Evolutionary conservation across 2,113 vertebrate genomes (phyloP).

Genomic region (Calidris pugnax): DNA sequence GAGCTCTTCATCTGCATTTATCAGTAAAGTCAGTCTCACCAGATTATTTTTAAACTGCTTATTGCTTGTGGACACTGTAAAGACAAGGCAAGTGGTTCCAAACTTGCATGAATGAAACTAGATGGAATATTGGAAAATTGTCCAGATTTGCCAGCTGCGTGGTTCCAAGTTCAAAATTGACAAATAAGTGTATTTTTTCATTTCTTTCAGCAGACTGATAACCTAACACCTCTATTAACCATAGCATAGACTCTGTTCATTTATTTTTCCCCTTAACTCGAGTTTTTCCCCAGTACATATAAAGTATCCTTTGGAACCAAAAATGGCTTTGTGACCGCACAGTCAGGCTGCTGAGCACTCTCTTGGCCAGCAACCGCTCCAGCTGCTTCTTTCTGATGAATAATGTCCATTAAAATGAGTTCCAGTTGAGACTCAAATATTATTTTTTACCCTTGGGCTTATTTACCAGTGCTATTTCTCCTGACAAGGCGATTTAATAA

Average conservation of each 20-base stretch:
- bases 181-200: not conserved
- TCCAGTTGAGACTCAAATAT: not conserved
- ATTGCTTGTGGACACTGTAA: not conserved
- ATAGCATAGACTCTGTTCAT: not conserved
- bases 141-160: not conserved
- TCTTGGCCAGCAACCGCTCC: not conserved
- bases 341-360: not conserved
- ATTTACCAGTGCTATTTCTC: not conserved
- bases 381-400: not conserved
- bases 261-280: not conserved
- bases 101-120: slow-evolving; percentile 35
- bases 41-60: not conserved
- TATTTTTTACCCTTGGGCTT: not conserved
- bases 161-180: not conserved
- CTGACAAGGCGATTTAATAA: not conserved
- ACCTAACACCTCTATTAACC: not conserved
- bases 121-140: not conserved
- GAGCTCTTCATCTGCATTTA: not conserved
- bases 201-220: not conserved
- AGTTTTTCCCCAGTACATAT: not conserved
- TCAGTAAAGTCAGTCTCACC: not conserved
- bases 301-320: not conserved
- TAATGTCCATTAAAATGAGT: not conserved
- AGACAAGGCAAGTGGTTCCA: slow-evolving; percentile 13
- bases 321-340: not conserved